These are phyloP conservation scores for Molorchus minor DNA, from an alignment of 2,888 invertebrate species.

Conservation along the genomic window DNA sequence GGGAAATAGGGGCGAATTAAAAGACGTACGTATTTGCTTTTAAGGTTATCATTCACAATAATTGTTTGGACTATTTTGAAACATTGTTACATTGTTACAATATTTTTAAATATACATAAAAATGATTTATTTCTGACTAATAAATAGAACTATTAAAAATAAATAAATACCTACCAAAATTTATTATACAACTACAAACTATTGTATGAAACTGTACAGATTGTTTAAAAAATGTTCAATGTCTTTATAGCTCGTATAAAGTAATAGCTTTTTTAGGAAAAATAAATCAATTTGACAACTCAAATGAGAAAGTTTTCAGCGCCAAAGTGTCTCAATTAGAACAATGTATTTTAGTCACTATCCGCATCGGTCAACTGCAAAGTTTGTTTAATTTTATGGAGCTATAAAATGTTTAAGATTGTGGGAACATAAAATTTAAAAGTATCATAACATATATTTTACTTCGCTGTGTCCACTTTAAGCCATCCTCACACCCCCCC, in stretches of 20 bases:
- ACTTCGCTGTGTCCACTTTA: no score
- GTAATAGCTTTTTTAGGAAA: neutral
- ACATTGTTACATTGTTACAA: neutral
- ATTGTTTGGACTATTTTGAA: neutral
- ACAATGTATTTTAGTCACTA: neutral
- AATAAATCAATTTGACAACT: neutral
- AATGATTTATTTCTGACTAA: conserved; percentile 5
- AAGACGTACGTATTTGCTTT: neutral
- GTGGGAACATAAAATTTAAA: neutral
- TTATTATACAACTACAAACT: neutral
- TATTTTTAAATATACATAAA: neutral
- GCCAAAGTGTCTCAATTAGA: neutral
- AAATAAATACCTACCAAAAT: conserved; percentile 9
- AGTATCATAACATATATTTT: neutral
- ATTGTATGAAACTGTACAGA: neutral
- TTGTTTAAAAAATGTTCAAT: neutral
- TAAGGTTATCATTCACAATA: neutral
- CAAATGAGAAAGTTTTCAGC: neutral
- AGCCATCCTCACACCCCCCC: no score
- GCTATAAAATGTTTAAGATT: neutral
- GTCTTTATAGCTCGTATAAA: neutral
- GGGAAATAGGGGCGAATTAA: neutral
- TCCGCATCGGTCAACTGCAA: neutral
- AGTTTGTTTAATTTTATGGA: neutral
- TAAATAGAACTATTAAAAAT: conserved; percentile 5